A percentile compares a stretch with the other conserved stretches of the same genome.
These are phyloP conservation scores for Drosophila tanythrix DNA, from an alignment of 2,888 invertebrate species.

Conservation along the genomic window DNA sequence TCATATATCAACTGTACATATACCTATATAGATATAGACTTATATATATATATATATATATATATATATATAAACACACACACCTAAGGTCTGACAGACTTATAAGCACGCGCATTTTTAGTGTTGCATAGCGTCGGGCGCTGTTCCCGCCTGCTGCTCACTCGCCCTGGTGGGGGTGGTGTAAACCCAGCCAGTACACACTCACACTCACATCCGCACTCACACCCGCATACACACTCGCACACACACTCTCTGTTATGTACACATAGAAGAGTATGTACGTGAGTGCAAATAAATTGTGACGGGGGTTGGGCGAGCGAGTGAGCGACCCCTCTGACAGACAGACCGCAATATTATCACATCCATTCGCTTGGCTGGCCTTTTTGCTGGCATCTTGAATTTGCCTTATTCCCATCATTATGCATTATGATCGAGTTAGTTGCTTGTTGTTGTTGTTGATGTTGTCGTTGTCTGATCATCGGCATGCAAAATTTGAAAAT, in stretches of 20 bases:
- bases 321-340: constrained; percentile 10
- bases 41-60: constrained; percentile 4
- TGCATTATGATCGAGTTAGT: constrained; percentile 36
- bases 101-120: constrained; percentile 73
- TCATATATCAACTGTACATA: constrained; percentile 37
- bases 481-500: not conserved
- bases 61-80: constrained; percentile 5
- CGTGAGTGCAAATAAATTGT: constrained; percentile 63
- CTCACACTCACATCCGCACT: constrained; percentile 22
- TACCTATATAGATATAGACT: not conserved
- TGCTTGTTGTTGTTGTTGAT: not conserved
- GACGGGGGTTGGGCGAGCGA: constrained; percentile 33
- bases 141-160: constrained; percentile 25
- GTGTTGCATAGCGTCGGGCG: constrained; percentile 79
- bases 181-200: constrained; percentile 45
- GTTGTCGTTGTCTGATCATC: constrained; percentile 2
- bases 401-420: constrained; percentile 4
- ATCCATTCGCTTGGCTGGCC: constrained; percentile 31
- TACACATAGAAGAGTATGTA: constrained; percentile 60
- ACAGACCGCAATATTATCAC: constrained; percentile 54
- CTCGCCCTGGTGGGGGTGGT: constrained; percentile 46
- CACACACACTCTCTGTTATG: constrained; percentile 38
- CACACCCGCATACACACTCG: constrained; percentile 12
- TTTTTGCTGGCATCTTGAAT: constrained; percentile 12
- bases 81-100: constrained; percentile 40